Evolutionary conservation across 2,797 vertebrate genomes (phyloP).

Genomic region (Anniella stebbinsi): DNA sequence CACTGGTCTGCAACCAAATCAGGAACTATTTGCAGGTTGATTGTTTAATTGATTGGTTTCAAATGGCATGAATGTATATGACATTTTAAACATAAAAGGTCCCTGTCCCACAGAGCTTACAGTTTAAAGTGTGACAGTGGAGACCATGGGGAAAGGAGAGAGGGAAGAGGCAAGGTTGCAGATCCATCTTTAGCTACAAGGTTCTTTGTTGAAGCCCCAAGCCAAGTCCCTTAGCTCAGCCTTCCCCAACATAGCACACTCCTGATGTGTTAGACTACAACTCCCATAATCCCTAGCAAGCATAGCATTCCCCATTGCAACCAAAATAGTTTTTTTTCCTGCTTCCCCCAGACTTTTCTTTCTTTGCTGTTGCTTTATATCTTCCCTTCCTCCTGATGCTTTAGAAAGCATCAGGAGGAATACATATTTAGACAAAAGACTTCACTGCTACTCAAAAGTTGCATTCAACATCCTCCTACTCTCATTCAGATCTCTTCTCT

Average conservation of each 20-base stretch:
- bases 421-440: constrained; percentile 69
- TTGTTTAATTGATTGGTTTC: no score
- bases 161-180: no score
- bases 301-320: background rate
- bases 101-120: background rate
- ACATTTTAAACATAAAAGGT: background rate
- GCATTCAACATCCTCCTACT: constrained; percentile 72
- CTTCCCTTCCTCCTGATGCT: constrained; percentile 30
- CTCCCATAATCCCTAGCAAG: background rate
- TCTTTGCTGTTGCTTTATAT: constrained; percentile 35
- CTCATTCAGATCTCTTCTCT: constrained; percentile 62
- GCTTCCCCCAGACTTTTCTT: constrained; percentile 21
- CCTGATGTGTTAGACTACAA: no score
- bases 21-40: no score
- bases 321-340: background rate
- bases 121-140: background rate
- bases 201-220: background rate
- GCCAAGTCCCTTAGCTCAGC: background rate
- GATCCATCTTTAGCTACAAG: background rate
- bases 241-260: background rate
- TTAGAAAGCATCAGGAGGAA: constrained; percentile 65
- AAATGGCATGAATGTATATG: background rate
- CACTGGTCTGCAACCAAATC: background rate
- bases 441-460: constrained; percentile 62
- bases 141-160: no score